Evolutionary conservation across 2,113 vertebrate genomes (phyloP), one percentile per base, ranked within the genome.

Genomic region (Agapornis roseicollis): DNA sequence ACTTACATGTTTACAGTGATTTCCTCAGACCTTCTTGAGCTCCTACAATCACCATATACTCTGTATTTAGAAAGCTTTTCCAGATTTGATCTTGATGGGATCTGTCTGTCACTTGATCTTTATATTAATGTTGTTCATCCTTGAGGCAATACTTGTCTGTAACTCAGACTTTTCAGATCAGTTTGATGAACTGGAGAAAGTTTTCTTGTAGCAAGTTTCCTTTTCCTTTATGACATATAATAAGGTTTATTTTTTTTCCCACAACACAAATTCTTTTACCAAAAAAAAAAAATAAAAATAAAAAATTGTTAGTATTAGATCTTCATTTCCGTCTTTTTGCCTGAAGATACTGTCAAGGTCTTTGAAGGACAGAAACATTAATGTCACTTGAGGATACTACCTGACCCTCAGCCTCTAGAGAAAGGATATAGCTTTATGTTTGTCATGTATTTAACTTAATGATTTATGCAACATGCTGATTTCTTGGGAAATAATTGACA

Each of bases 51-150:
- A 84, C 56, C 31, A 41, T n/a, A 44, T 71, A 86, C 49, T 82
- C 60, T 13, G 33, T 71, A 66, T 80, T 93, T 93, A 46, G 11
- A 93, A 89, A 72, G 22, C 25, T 88, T 90, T 93, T 66, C n/a
- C 46, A 81, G 71, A 86, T 95, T 81, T 94, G 33, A 4, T 55
- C 47, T 93, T 90, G 42, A 83, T 93, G 65, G 78, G 14, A 89
- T 78, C 74, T 96, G 39, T 80, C 91, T 95, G 37, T 96, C 71
- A 61, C 25, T 94, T 80, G 60, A 46, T 83, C 56, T 95, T 93
- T 73, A 58, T 64, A 24, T 68, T 94, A 86, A 84, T 90, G 76
- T 58, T 63, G 7, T n/a, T 96, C 65, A 94, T 76, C 82, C 25
- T 91, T 70, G 39, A 66, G 33, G 13, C 50, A 94, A 42, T 68